Evolutionary conservation across 1,140 invertebrate species (phyloP), one percentile per base, ranked within the genome.

Genomic region (Drosophila guanche): DNA sequence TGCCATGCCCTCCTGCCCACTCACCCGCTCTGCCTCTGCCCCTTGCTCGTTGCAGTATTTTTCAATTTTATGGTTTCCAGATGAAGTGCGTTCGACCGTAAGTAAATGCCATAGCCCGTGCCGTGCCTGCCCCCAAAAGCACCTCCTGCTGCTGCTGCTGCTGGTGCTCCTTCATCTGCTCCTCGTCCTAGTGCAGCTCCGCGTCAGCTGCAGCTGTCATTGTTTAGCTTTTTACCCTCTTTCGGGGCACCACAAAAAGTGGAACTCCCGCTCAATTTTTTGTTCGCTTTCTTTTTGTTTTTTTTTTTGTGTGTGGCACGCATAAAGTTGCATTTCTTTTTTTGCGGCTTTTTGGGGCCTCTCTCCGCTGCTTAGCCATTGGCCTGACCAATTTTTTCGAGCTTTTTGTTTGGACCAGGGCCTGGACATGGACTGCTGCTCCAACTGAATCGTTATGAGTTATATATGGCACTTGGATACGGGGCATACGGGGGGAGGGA

Each of bases 21-120:
- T 0, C 29, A 4, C 8, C 3, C 29, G 2, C 29, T 10, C 29
- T 10, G 6, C 8, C 29, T 63, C 47, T 56, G 71, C 71, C 60
- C 71, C 60, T 76, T 79, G 72, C 67, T 71, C 68, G 61, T 46
- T 72, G 77, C 62, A 81, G 81, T 51, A 80, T 85, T 85, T 85
- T 85, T 85, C 81, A 86, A 81, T 85, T 85, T 86, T 86, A 86
- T 86, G 81, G 81, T 86, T 85, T 85, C 77, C 81, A 86, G 77
- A 85, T 85, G 81, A 85, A 85, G 81, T 85, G 81, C 81, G 81
- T 85, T 85, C 77, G 81, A 86, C 81, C 81, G 77, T 80, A 81
- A 85, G 76, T 85, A 80, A 86, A 86, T 81, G 68, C 60, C 56
- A 61, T 50, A 53, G 63, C 52, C 58, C 52, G 10, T 23, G 14